These are phyloP conservation scores for Paraplagusia blochii DNA, from an alignment of 2,113 vertebrate species.

Conservation along the genomic window DNA sequence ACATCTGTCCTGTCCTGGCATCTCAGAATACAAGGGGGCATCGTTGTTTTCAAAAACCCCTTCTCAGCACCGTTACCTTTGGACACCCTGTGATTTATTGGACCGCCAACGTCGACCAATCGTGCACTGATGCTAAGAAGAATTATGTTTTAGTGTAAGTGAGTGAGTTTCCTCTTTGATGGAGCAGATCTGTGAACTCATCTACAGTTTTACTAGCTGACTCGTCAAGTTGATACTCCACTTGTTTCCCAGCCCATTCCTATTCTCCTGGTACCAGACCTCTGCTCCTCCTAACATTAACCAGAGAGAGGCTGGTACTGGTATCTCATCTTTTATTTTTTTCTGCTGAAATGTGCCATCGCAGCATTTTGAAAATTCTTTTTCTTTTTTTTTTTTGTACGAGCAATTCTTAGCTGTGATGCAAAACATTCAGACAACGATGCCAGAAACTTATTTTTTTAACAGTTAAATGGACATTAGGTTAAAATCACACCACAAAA, in stretches of 20 bases:
- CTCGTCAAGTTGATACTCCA: constrained; percentile 28
- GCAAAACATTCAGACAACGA: too few species aligned
- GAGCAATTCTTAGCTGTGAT: too few species aligned
- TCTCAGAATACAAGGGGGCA: constrained; percentile 24
- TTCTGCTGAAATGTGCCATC: too few species aligned
- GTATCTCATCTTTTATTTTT: constrained; percentile 1
- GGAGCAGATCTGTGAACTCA: constrained; percentile 53
- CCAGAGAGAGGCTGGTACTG: constrained; percentile 43
- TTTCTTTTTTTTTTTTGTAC: too few species aligned
- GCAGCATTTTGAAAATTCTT: too few species aligned
- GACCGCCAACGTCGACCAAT: constrained; percentile 54
- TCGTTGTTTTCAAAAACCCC: constrained; percentile 54
- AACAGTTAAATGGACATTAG: too few species aligned
- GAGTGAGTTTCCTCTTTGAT: constrained; percentile 13
- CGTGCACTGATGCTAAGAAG: constrained; percentile 50
- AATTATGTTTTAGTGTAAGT: constrained; percentile 46
- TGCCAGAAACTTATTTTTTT: too few species aligned
- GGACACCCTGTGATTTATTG: constrained; percentile 66
- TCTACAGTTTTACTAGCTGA: constrained; percentile 39
- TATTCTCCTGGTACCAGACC: constrained; percentile 23
- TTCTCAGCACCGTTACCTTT: constrained; percentile 67
- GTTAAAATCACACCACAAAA: too few species aligned
- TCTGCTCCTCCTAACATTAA: constrained; percentile 36
- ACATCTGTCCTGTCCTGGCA: constrained; percentile 48
- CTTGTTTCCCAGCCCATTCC: constrained; percentile 37